Conservation (phyloP, 1,140 invertebrate genomes). For the Danaus plexippus region DNA sequence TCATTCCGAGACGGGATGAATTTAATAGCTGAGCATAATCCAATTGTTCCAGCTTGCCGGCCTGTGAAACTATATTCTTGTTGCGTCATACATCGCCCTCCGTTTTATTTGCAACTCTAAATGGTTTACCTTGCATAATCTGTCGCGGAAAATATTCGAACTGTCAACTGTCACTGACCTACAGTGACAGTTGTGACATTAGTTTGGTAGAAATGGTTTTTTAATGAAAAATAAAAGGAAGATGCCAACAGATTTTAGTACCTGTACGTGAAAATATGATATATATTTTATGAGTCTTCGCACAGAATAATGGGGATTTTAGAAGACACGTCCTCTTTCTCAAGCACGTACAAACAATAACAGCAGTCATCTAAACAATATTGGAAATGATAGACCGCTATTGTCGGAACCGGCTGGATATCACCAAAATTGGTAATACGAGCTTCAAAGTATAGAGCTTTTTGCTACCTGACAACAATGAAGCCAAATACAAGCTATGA, state of each 20-base stretch:
- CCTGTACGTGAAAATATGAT: slow-evolving; percentile 13
- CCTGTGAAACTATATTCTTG: slow-evolving; percentile 51
- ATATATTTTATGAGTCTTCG: neutral
- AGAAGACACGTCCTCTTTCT: too few relatives aligned
- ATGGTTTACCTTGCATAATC: slow-evolving; percentile 31
- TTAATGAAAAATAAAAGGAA: too few relatives aligned
- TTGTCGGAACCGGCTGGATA: slow-evolving; percentile 15
- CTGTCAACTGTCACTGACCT: slow-evolving; percentile 13
- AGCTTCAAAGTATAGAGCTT: too few relatives aligned
- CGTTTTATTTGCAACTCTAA: slow-evolving; percentile 36
- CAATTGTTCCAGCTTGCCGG: slow-evolving; percentile 55
- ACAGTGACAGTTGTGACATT: too few relatives aligned
- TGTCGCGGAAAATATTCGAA: slow-evolving; percentile 27
- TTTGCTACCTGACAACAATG: too few relatives aligned
- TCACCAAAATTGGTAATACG: slow-evolving; percentile 25
- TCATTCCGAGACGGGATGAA: slow-evolving; percentile 33
- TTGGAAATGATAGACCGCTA: slow-evolving; percentile 44
- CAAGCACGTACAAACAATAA: slow-evolving; percentile 34
- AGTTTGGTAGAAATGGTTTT: too few relatives aligned
- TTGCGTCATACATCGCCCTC: slow-evolving; percentile 26
- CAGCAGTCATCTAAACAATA: slow-evolving; percentile 51
- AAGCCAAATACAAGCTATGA: too few relatives aligned
- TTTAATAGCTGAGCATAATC: slow-evolving; percentile 62
- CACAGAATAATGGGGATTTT: too few relatives aligned
- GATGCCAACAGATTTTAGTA: too few relatives aligned